A percentile compares a stretch with the other conserved stretches of the same genome.
Conservation (phyloP, 2,113 vertebrate species). For the Eclectus roratus region DNA sequence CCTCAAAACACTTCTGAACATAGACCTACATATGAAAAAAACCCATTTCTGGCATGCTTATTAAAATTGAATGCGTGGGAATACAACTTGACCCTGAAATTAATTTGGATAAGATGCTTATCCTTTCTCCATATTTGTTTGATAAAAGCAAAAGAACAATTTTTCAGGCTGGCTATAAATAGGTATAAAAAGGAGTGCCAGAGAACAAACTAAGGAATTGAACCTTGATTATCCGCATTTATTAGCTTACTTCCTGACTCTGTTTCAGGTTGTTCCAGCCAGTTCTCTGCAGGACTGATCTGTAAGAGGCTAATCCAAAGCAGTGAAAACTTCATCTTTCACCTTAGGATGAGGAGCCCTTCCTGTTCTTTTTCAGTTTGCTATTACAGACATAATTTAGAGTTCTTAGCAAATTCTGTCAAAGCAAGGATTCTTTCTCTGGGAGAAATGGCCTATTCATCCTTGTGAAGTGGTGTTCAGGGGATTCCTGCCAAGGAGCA, state of each 20-base stretch:
- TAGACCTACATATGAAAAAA: not conserved
- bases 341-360: not conserved
- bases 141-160: not conserved
- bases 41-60: not conserved
- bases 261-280: not conserved
- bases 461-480: not conserved
- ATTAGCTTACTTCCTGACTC: not conserved
- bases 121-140: not conserved
- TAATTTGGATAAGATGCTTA: not conserved
- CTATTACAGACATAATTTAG: not conserved
- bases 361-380: not conserved
- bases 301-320: not conserved
- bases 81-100: not conserved
- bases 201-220: not conserved
- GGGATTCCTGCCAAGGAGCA: not conserved
- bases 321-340: not conserved
- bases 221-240: not conserved
- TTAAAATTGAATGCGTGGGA: not conserved
- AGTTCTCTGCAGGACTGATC: not conserved
- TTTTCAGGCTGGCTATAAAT: not conserved
- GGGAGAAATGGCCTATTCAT: not conserved
- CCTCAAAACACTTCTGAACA: not conserved
- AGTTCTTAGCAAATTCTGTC: not conserved
- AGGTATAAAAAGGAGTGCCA: not conserved
- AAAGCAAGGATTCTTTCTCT: not conserved